Percentiles rank a stretch among this genome's conserved stretches.
Evolutionary conservation across 2,888 invertebrate species (phyloP).

Genomic region (Polietes domitor): DNA sequence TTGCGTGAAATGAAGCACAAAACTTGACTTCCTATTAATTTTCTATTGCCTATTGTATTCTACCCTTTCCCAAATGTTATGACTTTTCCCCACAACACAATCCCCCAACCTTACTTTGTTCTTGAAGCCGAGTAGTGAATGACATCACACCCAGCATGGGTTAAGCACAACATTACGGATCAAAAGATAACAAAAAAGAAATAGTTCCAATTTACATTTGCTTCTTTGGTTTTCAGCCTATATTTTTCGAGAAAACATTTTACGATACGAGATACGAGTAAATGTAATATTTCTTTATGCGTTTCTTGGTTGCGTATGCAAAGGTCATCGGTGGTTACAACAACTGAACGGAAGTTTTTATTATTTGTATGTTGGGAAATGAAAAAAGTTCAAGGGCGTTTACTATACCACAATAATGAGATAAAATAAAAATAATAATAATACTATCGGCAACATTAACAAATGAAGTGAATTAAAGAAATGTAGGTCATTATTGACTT

Average conservation of each 20-base stretch:
- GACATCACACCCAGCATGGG: conserved; percentile 1
- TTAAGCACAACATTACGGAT: not conserved
- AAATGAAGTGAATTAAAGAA: too few relatives aligned
- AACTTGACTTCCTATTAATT: too few relatives aligned
- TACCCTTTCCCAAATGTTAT: too few relatives aligned
- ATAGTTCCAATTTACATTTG: not conserved
- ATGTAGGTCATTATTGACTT: too few relatives aligned
- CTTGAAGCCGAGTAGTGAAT: too few relatives aligned
- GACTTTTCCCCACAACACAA: too few relatives aligned
- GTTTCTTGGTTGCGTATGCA: not conserved
- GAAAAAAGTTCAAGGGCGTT: conserved; percentile 32
- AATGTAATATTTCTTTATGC: conserved; percentile 2
- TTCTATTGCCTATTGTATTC: too few relatives aligned
- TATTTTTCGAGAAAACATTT: not conserved
- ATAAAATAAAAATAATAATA: not conserved
- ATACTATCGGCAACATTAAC: not conserved
- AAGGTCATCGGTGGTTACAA: not conserved
- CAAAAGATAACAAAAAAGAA: not conserved
- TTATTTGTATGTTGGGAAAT: not conserved
- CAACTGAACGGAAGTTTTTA: conserved; percentile 7
- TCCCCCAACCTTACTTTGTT: too few relatives aligned
- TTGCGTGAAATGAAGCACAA: too few relatives aligned
- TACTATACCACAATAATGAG: not conserved
- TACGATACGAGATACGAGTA: not conserved
- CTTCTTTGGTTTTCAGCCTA: not conserved